Conservation (phyloP, 2,797 vertebrate species). For the Sebastes matsubarae region DNA sequence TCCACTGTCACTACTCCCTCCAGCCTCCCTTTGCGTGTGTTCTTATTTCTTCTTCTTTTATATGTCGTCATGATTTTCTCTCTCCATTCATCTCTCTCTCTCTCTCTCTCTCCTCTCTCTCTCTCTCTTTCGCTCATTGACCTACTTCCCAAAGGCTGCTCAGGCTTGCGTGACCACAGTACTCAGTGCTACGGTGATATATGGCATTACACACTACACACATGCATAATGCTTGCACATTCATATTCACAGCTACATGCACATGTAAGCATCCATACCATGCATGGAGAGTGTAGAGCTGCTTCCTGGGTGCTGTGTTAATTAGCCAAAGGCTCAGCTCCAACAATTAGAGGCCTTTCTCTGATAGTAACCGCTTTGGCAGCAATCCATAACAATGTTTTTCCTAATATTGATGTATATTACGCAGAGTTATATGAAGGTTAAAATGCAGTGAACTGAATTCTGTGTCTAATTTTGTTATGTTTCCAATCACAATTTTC, state of each 20-base stretch:
- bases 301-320: background rate
- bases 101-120: background rate
- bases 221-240: background rate
- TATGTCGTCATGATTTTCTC: background rate
- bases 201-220: constrained; percentile 14
- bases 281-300: background rate
- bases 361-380: background rate
- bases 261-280: background rate
- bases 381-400: background rate
- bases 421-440: too few species aligned
- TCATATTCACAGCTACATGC: background rate
- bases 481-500: background rate
- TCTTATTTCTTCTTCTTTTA: background rate
- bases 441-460: too few species aligned
- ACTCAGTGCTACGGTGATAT: constrained; percentile 43
- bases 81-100: background rate
- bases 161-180: constrained; percentile 66
- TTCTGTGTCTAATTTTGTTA: too few species aligned
- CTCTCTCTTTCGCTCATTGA: constrained; percentile 47
- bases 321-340: background rate
- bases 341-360: background rate
- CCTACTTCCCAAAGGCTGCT: constrained; percentile 68
- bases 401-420: background rate
- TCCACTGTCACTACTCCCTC: constrained; percentile 22
- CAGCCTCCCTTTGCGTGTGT: background rate